Percentiles rank a stretch among this genome's conserved stretches.
Evolutionary conservation across 2,113 vertebrate species (phyloP).

Genomic region (Callocephalon fimbriatum): DNA sequence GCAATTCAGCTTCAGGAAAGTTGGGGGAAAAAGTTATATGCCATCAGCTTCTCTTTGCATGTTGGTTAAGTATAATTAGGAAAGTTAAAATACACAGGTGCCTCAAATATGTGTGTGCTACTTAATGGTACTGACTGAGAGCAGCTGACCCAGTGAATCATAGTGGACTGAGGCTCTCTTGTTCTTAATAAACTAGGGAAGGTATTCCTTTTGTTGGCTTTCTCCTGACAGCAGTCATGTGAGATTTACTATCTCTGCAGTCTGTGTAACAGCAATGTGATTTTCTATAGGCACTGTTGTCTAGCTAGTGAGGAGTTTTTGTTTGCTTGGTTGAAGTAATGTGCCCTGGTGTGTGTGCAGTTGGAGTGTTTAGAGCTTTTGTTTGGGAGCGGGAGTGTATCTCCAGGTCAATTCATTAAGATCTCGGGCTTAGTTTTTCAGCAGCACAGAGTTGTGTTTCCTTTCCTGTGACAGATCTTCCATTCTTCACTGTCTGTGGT

Average conservation of each 20-base stretch:
- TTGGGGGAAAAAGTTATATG: fast-evolving
- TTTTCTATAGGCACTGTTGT: not conserved
- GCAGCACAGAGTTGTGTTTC: not conserved
- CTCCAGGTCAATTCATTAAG: not conserved
- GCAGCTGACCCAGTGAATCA: not conserved
- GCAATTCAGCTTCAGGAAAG: not conserved
- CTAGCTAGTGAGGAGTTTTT: not conserved
- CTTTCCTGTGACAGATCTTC: not conserved
- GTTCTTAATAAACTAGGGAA: not conserved
- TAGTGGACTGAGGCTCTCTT: not conserved
- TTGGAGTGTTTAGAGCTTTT: not conserved
- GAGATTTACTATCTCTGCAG: not conserved
- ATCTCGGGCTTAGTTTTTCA: not conserved
- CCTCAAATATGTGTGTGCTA: not conserved
- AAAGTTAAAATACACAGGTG: not conserved
- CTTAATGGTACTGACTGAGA: not conserved
- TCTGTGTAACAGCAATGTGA: not conserved
- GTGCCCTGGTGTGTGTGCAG: not conserved
- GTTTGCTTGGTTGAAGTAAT: not conserved
- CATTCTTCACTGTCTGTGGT: not conserved
- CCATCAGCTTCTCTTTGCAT: not conserved
- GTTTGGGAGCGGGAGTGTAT: not conserved
- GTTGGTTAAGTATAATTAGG: not conserved
- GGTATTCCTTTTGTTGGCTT: not conserved
- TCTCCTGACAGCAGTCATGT: not conserved